Evolutionary conservation across 2,797 vertebrate species (phyloP).

Genomic region (Uromys caudimaculatus): DNA sequence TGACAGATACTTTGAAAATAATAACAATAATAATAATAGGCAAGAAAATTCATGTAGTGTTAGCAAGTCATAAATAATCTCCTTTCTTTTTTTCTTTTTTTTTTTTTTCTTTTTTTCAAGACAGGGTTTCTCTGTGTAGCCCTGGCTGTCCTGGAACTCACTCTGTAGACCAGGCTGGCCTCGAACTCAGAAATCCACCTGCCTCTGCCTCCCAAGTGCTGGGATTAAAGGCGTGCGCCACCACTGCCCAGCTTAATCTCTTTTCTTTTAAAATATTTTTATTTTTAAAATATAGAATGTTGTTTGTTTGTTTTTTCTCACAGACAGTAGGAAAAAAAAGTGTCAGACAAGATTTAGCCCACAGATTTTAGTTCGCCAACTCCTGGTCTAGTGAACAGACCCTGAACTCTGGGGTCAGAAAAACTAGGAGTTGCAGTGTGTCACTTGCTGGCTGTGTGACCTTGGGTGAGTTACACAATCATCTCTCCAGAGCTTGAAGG

Average conservation of each 20-base stretch:
- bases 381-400: background rate
- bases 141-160: too few species aligned
- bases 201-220: too few species aligned
- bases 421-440: background rate
- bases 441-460: conserved; percentile 19
- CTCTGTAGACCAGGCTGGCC: too few species aligned
- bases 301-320: background rate
- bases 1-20: background rate
- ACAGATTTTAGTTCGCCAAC: background rate
- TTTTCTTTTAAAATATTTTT: background rate
- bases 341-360: background rate
- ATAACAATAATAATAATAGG: too few species aligned
- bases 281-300: conserved; percentile 22
- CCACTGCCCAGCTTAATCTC: too few species aligned
- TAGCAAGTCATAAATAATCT: background rate
- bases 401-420: conserved; percentile 27
- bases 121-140: too few species aligned
- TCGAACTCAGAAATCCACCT: too few species aligned
- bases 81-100: background rate
- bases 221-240: too few species aligned
- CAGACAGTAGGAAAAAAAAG: background rate
- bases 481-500: conserved; percentile 13
- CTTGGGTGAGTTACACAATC: conserved; percentile 11
- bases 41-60: too few species aligned
- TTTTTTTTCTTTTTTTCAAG: too few species aligned